A percentile compares a stretch with the other conserved stretches of the same genome.
These are phyloP conservation scores for Lycaena phlaeas DNA, from an alignment of 2,888 invertebrate species.

Conservation along the genomic window DNA sequence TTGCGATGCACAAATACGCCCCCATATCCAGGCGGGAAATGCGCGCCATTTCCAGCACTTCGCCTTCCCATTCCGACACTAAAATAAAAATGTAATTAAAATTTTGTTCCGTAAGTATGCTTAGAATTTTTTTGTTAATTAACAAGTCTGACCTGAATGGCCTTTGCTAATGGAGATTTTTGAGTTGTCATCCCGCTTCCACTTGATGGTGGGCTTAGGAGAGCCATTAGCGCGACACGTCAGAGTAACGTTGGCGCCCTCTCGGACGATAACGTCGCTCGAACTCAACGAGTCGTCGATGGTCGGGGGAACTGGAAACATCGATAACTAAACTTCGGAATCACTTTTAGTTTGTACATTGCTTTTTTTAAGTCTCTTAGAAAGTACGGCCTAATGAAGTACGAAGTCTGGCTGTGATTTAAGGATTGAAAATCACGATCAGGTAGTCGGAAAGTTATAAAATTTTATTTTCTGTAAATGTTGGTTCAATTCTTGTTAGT, in stretches of 20 bases:
- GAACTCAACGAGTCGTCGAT: conserved; percentile 93
- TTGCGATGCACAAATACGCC: conserved; percentile 92
- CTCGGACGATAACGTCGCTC: conserved; percentile 92
- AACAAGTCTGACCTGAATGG: conserved; percentile 74
- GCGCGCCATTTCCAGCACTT: conserved; percentile 84
- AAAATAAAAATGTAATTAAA: conserved; percentile 27
- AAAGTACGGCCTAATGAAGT: conserved; percentile 3
- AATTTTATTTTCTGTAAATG: too few relatives aligned
- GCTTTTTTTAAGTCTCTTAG: background rate
- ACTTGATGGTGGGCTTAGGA: conserved; percentile 90
- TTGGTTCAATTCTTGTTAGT: too few relatives aligned
- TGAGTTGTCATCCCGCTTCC: conserved; percentile 92
- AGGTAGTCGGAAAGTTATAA: too few relatives aligned
- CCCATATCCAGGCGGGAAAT: conserved; percentile 94
- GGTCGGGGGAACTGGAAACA: conserved; percentile 87
- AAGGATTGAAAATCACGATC: too few relatives aligned
- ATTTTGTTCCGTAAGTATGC: conserved; percentile 1
- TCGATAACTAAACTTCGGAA: conserved; percentile 28
- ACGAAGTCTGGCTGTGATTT: background rate
- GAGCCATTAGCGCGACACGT: conserved; percentile 92
- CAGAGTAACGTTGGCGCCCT: conserved; percentile 90
- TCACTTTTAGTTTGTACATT: conserved; percentile 3
- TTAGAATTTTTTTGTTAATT: conserved; percentile 15
- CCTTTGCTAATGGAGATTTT: conserved; percentile 91
- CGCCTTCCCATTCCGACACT: conserved; percentile 90